phyloP scores from a whole-genome alignment of 2,113 vertebrate species.

The Corapipo altera region DNA sequence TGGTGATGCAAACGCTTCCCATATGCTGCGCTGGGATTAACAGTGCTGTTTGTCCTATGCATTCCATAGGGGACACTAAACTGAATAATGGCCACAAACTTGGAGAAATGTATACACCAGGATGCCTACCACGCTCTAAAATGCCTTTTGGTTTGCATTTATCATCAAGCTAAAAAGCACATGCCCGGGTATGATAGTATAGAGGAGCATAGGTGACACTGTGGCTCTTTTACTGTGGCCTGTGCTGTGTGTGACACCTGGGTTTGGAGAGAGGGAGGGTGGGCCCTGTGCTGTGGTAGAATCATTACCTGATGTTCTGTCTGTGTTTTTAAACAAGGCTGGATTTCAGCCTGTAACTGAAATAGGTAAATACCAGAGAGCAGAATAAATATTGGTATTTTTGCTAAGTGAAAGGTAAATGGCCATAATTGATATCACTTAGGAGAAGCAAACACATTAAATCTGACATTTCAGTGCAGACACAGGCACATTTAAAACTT shows the following conservation, averaged over 20 bases:
- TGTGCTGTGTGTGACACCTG: not conserved
- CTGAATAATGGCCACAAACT: not conserved
- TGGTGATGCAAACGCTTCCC: conserved; percentile 25
- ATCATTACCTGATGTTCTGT: not conserved
- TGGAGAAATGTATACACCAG: not conserved
- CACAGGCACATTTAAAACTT: not conserved
- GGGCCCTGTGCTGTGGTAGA: not conserved
- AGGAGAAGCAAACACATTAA: conserved; percentile 13
- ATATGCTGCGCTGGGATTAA: conserved; percentile 6
- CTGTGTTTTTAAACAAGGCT: not conserved
- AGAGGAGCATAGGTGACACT: not conserved
- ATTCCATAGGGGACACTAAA: not conserved
- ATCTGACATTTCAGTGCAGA: conserved; percentile 20
- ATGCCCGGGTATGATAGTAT: not conserved
- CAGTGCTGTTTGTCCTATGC: not conserved
- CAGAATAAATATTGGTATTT: conserved; percentile 35
- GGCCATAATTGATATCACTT: conserved; percentile 18
- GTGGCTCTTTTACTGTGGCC: not conserved
- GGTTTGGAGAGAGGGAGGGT: not conserved
- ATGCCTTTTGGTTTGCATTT: not conserved
- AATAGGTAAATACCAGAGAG: not conserved
- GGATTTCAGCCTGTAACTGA: not conserved
- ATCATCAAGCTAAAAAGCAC: not conserved
- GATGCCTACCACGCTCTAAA: not conserved
- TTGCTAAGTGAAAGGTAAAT: conserved; percentile 18